Conservation (phyloP, 2,113 vertebrate species). For the Mesitornis unicolor region DNA sequence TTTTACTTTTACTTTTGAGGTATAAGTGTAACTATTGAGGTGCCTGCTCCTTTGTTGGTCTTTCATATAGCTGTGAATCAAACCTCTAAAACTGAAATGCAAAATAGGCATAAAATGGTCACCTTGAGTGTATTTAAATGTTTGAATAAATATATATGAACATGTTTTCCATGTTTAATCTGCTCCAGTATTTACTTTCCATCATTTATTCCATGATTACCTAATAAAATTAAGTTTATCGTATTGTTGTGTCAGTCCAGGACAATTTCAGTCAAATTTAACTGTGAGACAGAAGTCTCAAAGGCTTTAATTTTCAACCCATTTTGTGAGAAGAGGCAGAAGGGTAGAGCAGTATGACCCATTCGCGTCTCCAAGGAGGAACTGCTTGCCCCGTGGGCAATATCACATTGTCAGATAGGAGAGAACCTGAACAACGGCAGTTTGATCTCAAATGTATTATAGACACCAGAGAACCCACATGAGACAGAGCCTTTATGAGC, state of each 20-base stretch:
- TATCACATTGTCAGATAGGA: background rate
- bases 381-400: background rate
- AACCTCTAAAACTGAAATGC: background rate
- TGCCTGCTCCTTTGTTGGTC: background rate
- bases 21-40: background rate
- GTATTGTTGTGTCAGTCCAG: background rate
- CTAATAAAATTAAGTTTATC: constrained; percentile 10
- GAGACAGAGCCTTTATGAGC: background rate
- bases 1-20: background rate
- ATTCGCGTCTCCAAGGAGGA: background rate
- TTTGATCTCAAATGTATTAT: background rate
- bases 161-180: background rate
- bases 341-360: background rate
- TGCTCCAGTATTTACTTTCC: background rate
- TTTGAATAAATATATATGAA: constrained; percentile 33
- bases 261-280: background rate
- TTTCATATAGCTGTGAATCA: background rate
- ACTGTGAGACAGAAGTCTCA: background rate
- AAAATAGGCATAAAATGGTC: background rate
- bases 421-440: background rate
- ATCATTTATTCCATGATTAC: background rate
- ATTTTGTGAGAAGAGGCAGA: background rate
- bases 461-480: background rate
- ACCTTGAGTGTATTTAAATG: background rate
- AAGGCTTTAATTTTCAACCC: background rate